These are phyloP conservation scores for Halictus quadricinctus DNA, from an alignment of 2,888 invertebrate species.

Conservation along the genomic window DNA sequence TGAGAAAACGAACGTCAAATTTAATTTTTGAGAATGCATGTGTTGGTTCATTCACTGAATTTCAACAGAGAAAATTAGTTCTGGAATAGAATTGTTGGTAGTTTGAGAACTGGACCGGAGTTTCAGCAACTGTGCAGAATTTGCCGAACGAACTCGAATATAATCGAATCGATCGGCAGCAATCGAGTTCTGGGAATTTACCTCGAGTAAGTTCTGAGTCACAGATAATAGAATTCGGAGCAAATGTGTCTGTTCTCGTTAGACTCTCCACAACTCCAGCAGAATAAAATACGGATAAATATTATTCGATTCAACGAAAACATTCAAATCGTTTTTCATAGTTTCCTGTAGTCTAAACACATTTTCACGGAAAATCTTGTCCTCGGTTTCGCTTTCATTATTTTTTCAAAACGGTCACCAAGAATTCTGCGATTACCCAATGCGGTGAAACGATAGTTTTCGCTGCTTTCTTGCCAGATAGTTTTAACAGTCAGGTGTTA, in stretches of 20 bases:
- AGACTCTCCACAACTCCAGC: constrained; percentile 23
- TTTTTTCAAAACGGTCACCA: not conserved
- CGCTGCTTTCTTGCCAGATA: not conserved
- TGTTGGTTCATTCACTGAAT: not conserved
- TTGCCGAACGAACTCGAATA: not conserved
- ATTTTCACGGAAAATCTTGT: not conserved
- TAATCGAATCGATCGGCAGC: not conserved
- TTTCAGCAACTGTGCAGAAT: not conserved
- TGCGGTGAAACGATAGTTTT: not conserved
- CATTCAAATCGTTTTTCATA: not conserved
- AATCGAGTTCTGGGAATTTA: not conserved
- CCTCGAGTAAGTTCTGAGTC: not conserved
- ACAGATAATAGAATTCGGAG: not conserved
- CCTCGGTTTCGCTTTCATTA: not conserved
- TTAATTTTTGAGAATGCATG: not conserved
- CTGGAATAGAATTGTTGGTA: not conserved
- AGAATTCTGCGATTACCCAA: not conserved
- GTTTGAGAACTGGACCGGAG: not conserved
- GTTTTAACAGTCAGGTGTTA: constrained; percentile 7
- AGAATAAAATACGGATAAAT: not conserved
- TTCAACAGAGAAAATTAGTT: not conserved
- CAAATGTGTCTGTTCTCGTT: constrained; percentile 20
- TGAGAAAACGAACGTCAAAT: not conserved
- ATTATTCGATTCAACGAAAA: not conserved
- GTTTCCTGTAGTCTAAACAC: not conserved